These are phyloP conservation scores for Columba livia DNA, from an alignment of 2,113 vertebrate genomes.

Conservation along the genomic window DNA sequence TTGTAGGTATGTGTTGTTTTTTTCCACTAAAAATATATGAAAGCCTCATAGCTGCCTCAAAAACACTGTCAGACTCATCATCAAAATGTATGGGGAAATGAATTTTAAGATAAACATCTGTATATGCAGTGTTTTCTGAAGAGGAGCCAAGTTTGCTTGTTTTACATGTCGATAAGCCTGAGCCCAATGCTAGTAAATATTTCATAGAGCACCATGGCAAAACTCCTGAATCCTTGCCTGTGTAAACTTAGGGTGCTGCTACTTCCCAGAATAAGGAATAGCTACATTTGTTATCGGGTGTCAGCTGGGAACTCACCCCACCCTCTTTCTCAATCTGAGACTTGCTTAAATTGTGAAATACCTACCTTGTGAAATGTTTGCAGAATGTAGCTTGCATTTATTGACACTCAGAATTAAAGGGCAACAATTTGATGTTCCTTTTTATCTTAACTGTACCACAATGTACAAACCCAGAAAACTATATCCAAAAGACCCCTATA, in stretches of 20 bases:
- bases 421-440: neutral
- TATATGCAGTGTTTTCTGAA: neutral
- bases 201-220: neutral
- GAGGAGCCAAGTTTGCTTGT: neutral
- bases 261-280: neutral
- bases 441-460: neutral
- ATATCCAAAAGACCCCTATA: fast-evolving
- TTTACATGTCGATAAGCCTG: fast-evolving
- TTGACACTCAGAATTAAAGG: neutral
- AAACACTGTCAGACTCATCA: neutral
- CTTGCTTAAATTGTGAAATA: neutral
- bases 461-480: fast-evolving
- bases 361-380: neutral
- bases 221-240: neutral
- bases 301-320: neutral
- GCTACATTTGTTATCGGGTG: neutral
- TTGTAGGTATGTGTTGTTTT: neutral
- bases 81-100: neutral
- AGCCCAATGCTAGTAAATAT: neutral
- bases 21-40: fast-evolving
- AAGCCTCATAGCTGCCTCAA: neutral
- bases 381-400: neutral
- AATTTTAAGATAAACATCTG: neutral
- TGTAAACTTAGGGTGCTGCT: fast-evolving
- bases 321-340: neutral